phyloP scores from a whole-genome alignment of 2,113 vertebrate species.

The Rhynchomys soricoides region DNA sequence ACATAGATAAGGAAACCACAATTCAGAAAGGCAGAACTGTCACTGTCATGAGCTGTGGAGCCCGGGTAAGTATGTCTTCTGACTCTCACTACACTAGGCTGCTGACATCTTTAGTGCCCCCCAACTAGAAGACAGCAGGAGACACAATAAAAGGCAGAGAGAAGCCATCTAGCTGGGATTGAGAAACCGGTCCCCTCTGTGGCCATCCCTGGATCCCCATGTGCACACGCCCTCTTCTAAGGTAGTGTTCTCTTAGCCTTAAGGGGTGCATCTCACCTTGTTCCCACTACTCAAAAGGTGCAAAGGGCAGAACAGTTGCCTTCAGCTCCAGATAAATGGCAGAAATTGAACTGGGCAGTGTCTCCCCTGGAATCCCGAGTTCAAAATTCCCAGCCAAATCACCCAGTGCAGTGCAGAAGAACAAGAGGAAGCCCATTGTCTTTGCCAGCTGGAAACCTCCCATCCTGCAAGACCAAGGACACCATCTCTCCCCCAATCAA shows the following conservation, averaged over 20 bases:
- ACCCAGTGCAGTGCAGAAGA: background rate
- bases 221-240: background rate
- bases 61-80: no score
- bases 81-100: background rate
- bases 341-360: background rate
- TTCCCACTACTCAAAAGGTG: background rate
- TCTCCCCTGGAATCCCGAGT: background rate
- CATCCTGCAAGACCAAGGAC: background rate
- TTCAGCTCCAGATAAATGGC: background rate
- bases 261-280: background rate
- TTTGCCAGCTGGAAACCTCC: background rate
- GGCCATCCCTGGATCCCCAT: fast-evolving
- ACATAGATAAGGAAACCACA: background rate
- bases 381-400: background rate
- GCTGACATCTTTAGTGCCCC: background rate
- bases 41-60: background rate
- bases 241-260: background rate
- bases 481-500: background rate
- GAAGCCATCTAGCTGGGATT: background rate
- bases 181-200: background rate
- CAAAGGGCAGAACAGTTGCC: background rate
- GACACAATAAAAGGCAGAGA: background rate
- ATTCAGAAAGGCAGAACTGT: background rate
- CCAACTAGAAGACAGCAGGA: background rate
- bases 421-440: background rate